Evolutionary conservation across 2,888 invertebrate genomes (phyloP), one percentile per base, ranked within the genome.

Genomic region (Halocaridina rubra): DNA sequence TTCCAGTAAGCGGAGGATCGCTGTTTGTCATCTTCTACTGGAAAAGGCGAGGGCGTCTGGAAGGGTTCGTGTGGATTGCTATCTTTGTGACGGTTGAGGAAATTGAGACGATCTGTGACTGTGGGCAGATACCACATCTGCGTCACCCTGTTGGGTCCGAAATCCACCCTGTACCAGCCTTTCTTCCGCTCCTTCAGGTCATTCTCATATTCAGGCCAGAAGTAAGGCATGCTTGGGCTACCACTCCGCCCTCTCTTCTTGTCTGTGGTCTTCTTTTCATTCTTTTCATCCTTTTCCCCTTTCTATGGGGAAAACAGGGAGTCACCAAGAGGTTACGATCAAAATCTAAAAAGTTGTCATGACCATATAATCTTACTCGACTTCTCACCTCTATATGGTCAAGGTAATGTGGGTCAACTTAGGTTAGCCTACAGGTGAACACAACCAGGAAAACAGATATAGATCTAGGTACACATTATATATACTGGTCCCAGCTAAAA

Each of bases 131-230:
- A 84, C 72, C 72, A 59, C 57, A 64, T 10, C 64, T 72, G 57
- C 24, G 72, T 71, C 53, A 19, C 10, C 29, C 46, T 24, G 19
- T 61, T 19, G 30, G 77, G 61, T 3, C 78, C 78, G 71, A 72
- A 84, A 61, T 84, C 78, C 10, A 84, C 84, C 29, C 78, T 69
- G 72, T 84, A 84, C 78, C 78, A 82, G 27, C 81, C 81, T 71
- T 82, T 82, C 64, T 46, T 72, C n/a, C 81, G 74, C n/a, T 81
- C 81, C 67, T 29, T 57, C n/a, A 53, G n/a, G 32, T 30, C 64
- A 27, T 30, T 59, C 24, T 82, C 81, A n/a, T 53, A 16, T 19
- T 82, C 81, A 7, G 76, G 77, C 81, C 81, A 82, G 22, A 82
- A 76, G 59, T 67, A 82, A 19, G 81, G 81, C 7, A 77, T 13